These are phyloP conservation scores for Talpa occidentalis DNA, from an alignment of 2,113 vertebrate genomes.

Conservation along the genomic window DNA sequence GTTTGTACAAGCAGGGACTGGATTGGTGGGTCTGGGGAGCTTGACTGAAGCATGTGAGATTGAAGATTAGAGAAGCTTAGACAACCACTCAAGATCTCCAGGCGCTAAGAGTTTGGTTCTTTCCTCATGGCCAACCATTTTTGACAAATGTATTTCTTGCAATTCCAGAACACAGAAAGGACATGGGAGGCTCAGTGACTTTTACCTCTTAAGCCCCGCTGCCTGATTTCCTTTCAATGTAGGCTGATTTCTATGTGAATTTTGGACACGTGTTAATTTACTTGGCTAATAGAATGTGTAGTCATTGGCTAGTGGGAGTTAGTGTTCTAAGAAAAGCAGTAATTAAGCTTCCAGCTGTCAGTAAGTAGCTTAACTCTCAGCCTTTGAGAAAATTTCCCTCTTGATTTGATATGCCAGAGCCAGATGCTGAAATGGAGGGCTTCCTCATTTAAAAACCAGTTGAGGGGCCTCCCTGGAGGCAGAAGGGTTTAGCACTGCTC, in stretches of 20 bases:
- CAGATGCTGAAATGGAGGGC: constrained; percentile 52
- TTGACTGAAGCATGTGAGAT: not conserved
- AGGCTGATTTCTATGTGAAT: not conserved
- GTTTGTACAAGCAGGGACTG: not conserved
- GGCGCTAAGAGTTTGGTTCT: not conserved
- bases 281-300: constrained; percentile 49
- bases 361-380: constrained; percentile 56
- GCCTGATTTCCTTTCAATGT: not conserved
- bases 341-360: constrained; percentile 65
- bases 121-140: not conserved
- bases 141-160: not conserved
- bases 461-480: too few relatives aligned
- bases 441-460: constrained; percentile 29
- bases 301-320: constrained; percentile 60
- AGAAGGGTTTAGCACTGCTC: too few relatives aligned
- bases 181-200: not conserved
- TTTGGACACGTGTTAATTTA: constrained; percentile 53
- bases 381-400: constrained; percentile 48
- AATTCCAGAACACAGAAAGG: not conserved
- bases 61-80: not conserved
- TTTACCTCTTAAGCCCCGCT: not conserved
- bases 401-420: constrained; percentile 46
- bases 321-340: constrained; percentile 54
- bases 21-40: accelerated
- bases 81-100: not conserved